A percentile compares a stretch with the other conserved stretches of the same genome.
These are phyloP conservation scores for Trissolcus basalis DNA, from an alignment of 1,140 invertebrate genomes.

Conservation along the genomic window DNA sequence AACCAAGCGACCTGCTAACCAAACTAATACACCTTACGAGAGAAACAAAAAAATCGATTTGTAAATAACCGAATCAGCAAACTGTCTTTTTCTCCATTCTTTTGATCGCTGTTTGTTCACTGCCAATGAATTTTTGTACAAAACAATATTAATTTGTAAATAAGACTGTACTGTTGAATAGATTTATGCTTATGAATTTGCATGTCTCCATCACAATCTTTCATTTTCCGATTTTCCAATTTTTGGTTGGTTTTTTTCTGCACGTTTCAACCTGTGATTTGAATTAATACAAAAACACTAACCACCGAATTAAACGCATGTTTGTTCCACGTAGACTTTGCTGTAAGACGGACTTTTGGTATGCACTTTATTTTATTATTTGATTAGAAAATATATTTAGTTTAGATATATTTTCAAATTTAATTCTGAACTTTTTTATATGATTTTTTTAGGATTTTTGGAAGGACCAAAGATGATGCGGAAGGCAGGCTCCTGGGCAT, in stretches of 20 bases:
- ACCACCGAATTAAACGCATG: conserved; percentile 14
- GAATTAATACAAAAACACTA: neutral
- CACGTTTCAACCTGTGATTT: conserved; percentile 19
- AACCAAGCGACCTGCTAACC: neutral
- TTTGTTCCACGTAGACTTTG: conserved; percentile 32
- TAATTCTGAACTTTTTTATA: conserved; percentile 4
- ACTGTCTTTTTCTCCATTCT: no score
- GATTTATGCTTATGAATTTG: no score
- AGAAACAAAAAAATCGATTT: no score
- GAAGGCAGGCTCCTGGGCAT: conserved; percentile 66
- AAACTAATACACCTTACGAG: no score
- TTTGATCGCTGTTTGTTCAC: no score
- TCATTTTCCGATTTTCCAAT: no score
- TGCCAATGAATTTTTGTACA: no score
- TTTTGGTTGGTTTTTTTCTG: neutral
- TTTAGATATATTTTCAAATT: neutral
- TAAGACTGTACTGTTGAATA: no score
- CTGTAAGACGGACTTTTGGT: conserved; percentile 40
- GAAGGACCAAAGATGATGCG: conserved; percentile 65
- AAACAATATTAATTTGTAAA: no score
- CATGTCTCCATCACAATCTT: no score
- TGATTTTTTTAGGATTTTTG: conserved; percentile 65
- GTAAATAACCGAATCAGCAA: no score
- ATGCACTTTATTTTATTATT: conserved; percentile 27
- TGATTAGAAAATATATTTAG: neutral